Evolutionary conservation across 2,113 vertebrate genomes (phyloP).

Genomic region (Callopanchax toddi): DNA sequence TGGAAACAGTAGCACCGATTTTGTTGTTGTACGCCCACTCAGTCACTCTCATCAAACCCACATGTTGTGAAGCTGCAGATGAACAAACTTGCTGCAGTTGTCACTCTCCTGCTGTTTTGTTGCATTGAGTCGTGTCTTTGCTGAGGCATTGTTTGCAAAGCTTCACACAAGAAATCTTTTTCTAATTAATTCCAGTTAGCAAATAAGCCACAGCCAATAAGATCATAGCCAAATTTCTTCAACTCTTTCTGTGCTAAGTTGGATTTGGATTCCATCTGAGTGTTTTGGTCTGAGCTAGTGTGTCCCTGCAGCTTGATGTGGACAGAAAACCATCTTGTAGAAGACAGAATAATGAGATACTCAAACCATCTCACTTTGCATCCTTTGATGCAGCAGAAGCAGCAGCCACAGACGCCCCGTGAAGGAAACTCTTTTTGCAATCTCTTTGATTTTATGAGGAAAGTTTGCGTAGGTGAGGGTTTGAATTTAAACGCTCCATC

Average conservation of each 20-base stretch:
- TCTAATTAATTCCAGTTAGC: not conserved
- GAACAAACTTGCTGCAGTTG: conserved; percentile 33
- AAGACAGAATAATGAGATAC: not conserved
- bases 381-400: not conserved
- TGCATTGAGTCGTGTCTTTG: conserved; percentile 8
- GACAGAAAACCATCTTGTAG: not conserved
- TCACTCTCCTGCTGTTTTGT: conserved; percentile 17
- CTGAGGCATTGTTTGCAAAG: conserved; percentile 11
- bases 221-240: too few relatives aligned
- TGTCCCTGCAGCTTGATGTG: conserved; percentile 8
- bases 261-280: not conserved
- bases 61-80: conserved; percentile 24
- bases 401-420: not conserved
- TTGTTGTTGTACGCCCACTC: conserved; percentile 54
- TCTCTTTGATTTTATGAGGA: conserved; percentile 22
- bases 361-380: not conserved
- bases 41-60: conserved; percentile 48
- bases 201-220: too few relatives aligned
- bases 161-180: conserved; percentile 10
- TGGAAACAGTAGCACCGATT: conserved; percentile 31
- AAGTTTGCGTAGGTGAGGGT: conserved; percentile 2
- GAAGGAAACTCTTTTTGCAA: conserved; percentile 12
- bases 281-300: not conserved
- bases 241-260: too few relatives aligned
- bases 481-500: conserved; percentile 15